These are phyloP conservation scores for Laticauda laticaudata DNA, from an alignment of 2,113 vertebrate genomes.

Conservation along the genomic window DNA sequence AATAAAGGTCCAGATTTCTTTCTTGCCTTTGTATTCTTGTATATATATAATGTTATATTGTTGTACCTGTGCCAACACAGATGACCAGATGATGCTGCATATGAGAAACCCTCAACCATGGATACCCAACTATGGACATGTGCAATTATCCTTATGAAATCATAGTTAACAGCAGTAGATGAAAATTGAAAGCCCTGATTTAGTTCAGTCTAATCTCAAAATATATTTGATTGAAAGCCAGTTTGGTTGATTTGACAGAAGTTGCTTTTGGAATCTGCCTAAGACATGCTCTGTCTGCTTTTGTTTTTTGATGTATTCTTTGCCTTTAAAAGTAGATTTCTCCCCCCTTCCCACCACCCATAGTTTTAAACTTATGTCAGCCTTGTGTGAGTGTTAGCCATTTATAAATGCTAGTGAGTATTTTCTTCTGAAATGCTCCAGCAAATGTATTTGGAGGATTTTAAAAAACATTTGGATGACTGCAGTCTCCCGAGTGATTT, in stretches of 20 bases:
- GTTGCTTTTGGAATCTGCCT: no score
- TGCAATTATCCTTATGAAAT: neutral
- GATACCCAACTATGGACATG: neutral
- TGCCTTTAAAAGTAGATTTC: neutral
- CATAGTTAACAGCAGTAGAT: neutral
- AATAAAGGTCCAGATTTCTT: neutral
- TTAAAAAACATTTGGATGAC: conserved; percentile 4
- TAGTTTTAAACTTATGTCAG: conserved; percentile 6
- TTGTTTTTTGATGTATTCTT: neutral
- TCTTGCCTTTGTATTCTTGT: neutral
- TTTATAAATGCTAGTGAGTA: conserved; percentile 24
- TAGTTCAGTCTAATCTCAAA: neutral
- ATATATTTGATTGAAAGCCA: neutral
- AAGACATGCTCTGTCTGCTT: neutral
- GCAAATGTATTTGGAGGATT: conserved; percentile 17
- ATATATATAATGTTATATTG: neutral
- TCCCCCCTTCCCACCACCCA: neutral
- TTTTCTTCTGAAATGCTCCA: conserved; percentile 15
- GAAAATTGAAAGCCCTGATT: neutral
- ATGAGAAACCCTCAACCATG: neutral
- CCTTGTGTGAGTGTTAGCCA: neutral
- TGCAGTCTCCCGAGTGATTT: conserved; percentile 5
- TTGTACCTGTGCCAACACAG: neutral
- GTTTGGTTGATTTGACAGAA: neutral
- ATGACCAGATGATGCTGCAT: neutral